Base-by-base conservation (phyloP, 2,888 invertebrate genomes). In the Volucella zonaria region DNA sequence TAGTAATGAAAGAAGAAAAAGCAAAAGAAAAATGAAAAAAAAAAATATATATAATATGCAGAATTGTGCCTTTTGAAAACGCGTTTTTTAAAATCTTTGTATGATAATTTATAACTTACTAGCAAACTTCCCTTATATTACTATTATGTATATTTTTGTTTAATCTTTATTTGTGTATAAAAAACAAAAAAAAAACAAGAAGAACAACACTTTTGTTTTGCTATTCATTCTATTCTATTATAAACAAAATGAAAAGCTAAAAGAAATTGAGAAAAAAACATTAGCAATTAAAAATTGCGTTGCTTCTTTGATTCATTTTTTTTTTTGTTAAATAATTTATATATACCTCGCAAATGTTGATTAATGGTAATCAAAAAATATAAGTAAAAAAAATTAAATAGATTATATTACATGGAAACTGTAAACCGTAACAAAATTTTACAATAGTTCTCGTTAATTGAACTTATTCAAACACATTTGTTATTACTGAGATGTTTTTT, bases 21-120 rank as follows among this genome's bases (percentile, higher is more conserved):
- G 18, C 31, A 43, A 68, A 58, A 42, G 11, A 12, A 54, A 61
- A 76, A 66, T n/a, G n/a, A 45, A 56, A 3, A 31, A 54, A 58
- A 71, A 45, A 70, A 52, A 52, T n/a, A 45, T 52, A 12, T 14
- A 15, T 38, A 51, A 51, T 38, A 68, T 73, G 73, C 76, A 81
- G 81, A 82, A 85, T 77, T 85, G 85, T 85, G 85, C 85, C 85
- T 85, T 85, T 85, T 85, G 80, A 85, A 80, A 77, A 76, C 67
- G 68, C 81, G 73, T 81, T 77, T 85, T 45, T 77, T 47, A 31
- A 31, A 31, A 31, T 31, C 31, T 6, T 31, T 31, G 31, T 31
- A 31, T 31, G 6, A 4, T 31, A 6, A 31, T 31, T 31, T 31
- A 31, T 31, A 31, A 31, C 31, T 31, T 6, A 31, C 31, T 31